These are phyloP conservation scores for Pomphorhynchus laevis DNA, from an alignment of 1,140 invertebrate species.

Conservation along the genomic window DNA sequence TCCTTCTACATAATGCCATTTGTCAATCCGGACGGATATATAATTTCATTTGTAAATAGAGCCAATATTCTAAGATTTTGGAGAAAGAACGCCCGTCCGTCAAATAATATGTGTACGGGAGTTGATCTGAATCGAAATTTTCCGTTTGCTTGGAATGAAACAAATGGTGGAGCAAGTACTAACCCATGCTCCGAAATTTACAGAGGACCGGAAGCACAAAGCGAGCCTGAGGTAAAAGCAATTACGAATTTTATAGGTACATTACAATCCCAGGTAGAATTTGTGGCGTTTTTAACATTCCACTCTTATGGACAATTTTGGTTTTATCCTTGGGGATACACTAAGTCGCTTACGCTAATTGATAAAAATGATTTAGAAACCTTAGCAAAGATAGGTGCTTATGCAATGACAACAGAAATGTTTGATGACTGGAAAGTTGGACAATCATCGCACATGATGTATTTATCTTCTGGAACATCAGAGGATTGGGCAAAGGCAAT, in stretches of 20 bases:
- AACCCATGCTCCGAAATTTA: slow-evolving; percentile 7
- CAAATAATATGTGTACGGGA: slow-evolving; percentile 5
- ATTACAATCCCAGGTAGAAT: not conserved
- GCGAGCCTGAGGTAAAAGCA: slow-evolving; percentile 6
- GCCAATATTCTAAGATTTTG: slow-evolving; percentile 9
- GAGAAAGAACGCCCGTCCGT: slow-evolving; percentile 10
- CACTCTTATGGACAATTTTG: slow-evolving; percentile 9
- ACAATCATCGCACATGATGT: slow-evolving; percentile 4
- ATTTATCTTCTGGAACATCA: slow-evolving; percentile 11
- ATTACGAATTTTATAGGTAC: slow-evolving; percentile 6
- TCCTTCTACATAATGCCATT: slow-evolving; percentile 8
- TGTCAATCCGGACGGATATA: slow-evolving; percentile 9
- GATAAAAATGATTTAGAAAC: slow-evolving; percentile 6
- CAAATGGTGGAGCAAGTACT: not conserved
- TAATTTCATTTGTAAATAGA: slow-evolving; percentile 4
- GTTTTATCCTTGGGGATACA: slow-evolving; percentile 7
- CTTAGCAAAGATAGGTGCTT: not conserved
- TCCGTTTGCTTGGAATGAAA: slow-evolving; percentile 5
- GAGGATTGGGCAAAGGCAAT: slow-evolving; percentile 12
- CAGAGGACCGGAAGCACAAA: not conserved
- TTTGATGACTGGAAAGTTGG: not conserved
- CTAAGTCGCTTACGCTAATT: slow-evolving; percentile 1
- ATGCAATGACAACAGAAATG: not conserved
- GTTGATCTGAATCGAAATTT: slow-evolving; percentile 10
- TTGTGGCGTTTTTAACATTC: slow-evolving; percentile 4